Evolutionary conservation across 2,888 invertebrate species (phyloP).

Genomic region (Siphlonurus alternatus): DNA sequence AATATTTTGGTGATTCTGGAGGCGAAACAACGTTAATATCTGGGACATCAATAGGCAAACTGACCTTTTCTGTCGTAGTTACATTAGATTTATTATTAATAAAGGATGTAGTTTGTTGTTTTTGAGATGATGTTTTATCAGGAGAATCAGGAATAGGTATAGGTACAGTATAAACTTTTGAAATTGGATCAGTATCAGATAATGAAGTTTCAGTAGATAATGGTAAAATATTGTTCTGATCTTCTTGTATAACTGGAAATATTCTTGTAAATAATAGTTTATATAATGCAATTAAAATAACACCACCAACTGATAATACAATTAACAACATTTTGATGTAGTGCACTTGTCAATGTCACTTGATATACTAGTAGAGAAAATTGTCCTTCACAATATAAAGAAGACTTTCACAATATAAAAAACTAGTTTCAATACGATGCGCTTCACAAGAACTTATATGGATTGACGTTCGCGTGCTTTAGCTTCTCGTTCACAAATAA

Average conservation of each 20-base stretch:
- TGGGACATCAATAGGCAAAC: not conserved
- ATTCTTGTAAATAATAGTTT: not conserved
- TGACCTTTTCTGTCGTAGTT: not conserved
- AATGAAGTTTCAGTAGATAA: not conserved
- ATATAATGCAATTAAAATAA: not conserved
- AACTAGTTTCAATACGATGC: no score
- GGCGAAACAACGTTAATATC: not conserved
- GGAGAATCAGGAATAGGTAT: not conserved
- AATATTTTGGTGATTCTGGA: not conserved
- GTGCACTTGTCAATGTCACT: not conserved
- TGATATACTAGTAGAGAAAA: not conserved
- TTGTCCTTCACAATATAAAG: not conserved
- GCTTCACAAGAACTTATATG: not conserved
- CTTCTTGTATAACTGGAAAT: not conserved
- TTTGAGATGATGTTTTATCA: not conserved
- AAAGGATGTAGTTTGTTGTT: not conserved
- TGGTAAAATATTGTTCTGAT: not conserved
- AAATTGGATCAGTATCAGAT: not conserved
- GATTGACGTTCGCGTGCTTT: not conserved
- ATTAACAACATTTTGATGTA: not conserved
- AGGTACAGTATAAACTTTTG: not conserved
- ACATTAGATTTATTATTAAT: no score
- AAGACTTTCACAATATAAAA: not conserved
- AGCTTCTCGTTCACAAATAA: no score
- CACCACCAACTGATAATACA: not conserved